Evolutionary conservation across 2,797 vertebrate species (phyloP).

Genomic region (Myiotriccus ornatus): DNA sequence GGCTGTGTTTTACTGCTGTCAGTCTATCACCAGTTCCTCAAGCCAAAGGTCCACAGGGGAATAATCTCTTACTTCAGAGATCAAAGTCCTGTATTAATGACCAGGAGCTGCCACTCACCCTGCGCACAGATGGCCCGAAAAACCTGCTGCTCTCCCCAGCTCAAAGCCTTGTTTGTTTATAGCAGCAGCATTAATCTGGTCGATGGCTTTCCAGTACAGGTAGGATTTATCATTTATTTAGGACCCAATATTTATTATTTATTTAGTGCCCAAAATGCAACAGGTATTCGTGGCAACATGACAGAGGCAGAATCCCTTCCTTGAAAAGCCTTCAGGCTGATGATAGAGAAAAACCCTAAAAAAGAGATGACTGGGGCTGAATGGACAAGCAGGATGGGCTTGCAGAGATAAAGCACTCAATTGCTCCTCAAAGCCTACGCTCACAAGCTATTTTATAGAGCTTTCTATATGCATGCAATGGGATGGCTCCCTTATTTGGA

Average conservation of each 20-base stretch:
- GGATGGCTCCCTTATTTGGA: neutral
- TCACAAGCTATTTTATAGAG: neutral
- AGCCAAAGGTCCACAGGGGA: neutral
- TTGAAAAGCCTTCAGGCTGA: neutral
- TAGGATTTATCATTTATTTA: neutral
- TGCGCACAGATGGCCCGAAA: rapidly evolving
- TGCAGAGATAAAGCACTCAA: neutral
- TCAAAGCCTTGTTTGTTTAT: neutral
- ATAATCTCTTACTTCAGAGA: conserved; percentile 32
- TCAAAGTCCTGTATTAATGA: conserved; percentile 30
- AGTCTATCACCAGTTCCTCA: neutral
- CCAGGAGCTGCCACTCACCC: neutral
- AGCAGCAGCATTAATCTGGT: neutral
- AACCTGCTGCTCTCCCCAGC: conserved; percentile 1
- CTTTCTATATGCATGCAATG: neutral
- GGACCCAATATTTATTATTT: neutral
- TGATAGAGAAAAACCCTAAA: neutral
- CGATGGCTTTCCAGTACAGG: neutral
- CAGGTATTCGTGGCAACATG: neutral
- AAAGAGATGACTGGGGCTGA: neutral
- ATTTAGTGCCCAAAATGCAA: neutral
- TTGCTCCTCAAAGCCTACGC: neutral
- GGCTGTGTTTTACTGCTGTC: conserved; percentile 38
- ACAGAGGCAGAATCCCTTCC: neutral
- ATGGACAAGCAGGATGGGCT: neutral